phyloP scores from a whole-genome alignment of 2,797 vertebrate genomes.

The Anomalospiza imberbis region DNA sequence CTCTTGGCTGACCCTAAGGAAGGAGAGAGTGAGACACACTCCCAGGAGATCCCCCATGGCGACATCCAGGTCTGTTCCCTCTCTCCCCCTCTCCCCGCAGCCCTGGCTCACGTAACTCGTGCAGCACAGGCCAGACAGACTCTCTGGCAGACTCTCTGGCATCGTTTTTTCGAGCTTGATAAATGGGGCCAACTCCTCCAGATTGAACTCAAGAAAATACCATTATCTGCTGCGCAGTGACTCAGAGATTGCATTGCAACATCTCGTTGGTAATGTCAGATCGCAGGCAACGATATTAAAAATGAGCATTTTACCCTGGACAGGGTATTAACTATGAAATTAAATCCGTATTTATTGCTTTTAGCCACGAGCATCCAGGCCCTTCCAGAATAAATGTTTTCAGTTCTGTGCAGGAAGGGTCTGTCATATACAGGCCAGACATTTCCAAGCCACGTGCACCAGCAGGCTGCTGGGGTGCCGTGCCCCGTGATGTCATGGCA shows the following conservation, averaged over 20 bases:
- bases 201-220: conserved; percentile 64
- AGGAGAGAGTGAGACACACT: background rate
- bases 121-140: conserved; percentile 45
- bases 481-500: conserved; percentile 2
- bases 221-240: conserved; percentile 54
- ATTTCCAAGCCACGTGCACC: background rate
- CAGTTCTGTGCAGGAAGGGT: conserved; percentile 37
- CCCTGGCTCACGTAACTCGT: conserved; percentile 19
- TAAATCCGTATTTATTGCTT: conserved; percentile 63
- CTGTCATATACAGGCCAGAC: conserved; percentile 47
- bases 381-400: conserved; percentile 70
- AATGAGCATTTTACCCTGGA: conserved; percentile 62
- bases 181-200: conserved; percentile 63
- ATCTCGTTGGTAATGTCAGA: conserved; percentile 69
- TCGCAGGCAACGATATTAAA: conserved; percentile 63
- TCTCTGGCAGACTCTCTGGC: conserved; percentile 68
- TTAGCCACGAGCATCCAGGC: conserved; percentile 30
- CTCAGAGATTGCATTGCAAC: conserved; percentile 69
- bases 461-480: background rate
- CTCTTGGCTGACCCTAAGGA: background rate
- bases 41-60: background rate
- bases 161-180: conserved; percentile 54
- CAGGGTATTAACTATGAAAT: conserved; percentile 53
- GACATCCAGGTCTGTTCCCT: background rate
- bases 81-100: background rate